Conservation (phyloP, 2,113 vertebrate species). For the Oncorhynchus tshawytscha region DNA sequence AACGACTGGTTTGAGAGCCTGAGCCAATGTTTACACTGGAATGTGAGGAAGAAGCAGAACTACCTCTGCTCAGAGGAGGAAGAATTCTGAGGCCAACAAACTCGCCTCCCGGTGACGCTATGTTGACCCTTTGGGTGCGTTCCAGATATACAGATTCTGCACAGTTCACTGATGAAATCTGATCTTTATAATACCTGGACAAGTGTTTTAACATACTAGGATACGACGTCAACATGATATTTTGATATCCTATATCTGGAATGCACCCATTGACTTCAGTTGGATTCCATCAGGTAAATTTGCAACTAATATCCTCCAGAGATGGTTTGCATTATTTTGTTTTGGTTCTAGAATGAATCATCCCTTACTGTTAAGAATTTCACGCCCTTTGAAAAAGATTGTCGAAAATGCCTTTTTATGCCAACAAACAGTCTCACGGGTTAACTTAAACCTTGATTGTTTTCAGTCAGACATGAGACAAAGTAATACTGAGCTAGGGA, state of each 20-base stretch:
- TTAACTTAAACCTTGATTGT: not conserved
- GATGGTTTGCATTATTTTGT: not conserved
- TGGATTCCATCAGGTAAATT: not conserved
- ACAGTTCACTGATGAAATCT: no score
- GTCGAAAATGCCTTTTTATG: not conserved
- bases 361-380: not conserved
- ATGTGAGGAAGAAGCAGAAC: conserved; percentile 82
- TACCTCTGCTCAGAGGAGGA: conserved; percentile 71
- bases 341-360: not conserved
- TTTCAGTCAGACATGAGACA: not conserved
- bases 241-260: no score
- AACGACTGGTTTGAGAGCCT: conserved; percentile 83
- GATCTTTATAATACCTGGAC: no score
- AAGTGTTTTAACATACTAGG: not conserved
- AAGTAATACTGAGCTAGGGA: not conserved
- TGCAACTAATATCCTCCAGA: not conserved
- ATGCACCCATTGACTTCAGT: not conserved
- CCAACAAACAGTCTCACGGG: not conserved
- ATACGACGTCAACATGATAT: no score
- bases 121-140: not conserved
- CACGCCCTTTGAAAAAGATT: not conserved
- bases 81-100: conserved; percentile 55
- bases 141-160: not conserved
- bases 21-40: conserved; percentile 81
- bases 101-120: not conserved